Evolutionary conservation across 2,797 vertebrate genomes (phyloP).

Genomic region (Coreius guichenoti): DNA sequence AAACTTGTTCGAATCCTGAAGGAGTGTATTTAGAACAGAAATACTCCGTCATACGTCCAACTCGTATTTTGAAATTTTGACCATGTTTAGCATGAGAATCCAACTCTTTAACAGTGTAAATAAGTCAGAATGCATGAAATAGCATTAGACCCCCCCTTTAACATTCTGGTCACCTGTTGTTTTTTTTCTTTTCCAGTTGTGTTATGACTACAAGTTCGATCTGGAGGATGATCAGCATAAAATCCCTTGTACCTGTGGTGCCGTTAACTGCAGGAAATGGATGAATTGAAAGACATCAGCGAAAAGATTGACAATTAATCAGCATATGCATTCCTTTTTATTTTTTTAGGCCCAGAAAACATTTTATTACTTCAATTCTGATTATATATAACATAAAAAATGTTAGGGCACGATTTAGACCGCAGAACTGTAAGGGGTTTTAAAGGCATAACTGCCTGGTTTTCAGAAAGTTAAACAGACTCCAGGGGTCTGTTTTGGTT

Average conservation of each 20-base stretch:
- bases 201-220: constrained; percentile 98
- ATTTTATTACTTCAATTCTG: background rate
- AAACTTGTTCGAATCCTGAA: no score
- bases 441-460: background rate
- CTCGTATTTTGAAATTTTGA: no score
- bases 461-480: background rate
- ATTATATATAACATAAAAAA: background rate
- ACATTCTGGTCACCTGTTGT: background rate
- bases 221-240: constrained; percentile 99
- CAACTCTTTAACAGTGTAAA: no score
- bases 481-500: background rate
- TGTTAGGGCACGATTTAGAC: constrained; percentile 56
- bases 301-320: constrained; percentile 3
- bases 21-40: no score
- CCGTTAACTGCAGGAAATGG: constrained; percentile 98
- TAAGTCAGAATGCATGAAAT: no score
- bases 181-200: constrained; percentile 79
- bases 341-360: constrained; percentile 46
- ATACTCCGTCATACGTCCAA: no score
- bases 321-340: constrained; percentile 76
- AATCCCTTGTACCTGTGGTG: constrained; percentile 98
- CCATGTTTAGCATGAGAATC: no score
- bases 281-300: constrained; percentile 85
- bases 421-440: constrained; percentile 57
- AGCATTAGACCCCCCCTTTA: no score